Base-by-base conservation (phyloP, 2,797 vertebrate species). In the Orestias chungarensis region DNA sequence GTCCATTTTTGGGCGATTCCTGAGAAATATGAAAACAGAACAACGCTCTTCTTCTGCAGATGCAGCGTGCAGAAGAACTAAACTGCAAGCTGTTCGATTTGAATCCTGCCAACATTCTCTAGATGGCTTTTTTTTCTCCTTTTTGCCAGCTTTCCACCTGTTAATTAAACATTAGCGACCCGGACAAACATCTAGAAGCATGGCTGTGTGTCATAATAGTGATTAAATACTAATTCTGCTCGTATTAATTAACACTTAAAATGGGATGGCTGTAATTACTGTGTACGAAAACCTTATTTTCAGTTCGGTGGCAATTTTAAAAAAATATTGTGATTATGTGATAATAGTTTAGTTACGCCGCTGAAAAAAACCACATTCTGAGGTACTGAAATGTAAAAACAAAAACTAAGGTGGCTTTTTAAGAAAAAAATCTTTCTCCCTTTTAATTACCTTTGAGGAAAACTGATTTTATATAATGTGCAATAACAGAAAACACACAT, bases 321-420 rank as follows among this genome's bases (percentile, higher is more conserved):
- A 61, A 61, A 52, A 11, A 23, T 59, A 61, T 61, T n/a, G 49
- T 50, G 49, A 38, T 61, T 38, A 61, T 31, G 9, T 57, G 54
- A 33, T n/a, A 38, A 61, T 20, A 20, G 20, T 61, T 61, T n/a
- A 57, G 25, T 54, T 17, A 54, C 50, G 27, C 25, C 12, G 8
- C 25, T 54, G 27, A 29, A 0, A 33, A n/a, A 57, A 57, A 33
- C 6, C 9, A 20, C 33, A n/a, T 18, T n/a, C 4, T 38, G 57
- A 61, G 23, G 10, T 6, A 20, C 57, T 61, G 33, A 23, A 35
- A 59, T 20, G 33, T 17, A 35, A 18, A 20, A 5, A 23, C 23
- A 35, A 18, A 20, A 5, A 23, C 23, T 35, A 59, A 35, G 18
- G 55, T 59, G 12, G 31, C 10, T 59, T 59, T 59, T 23, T 35